Evolutionary conservation across 2,113 vertebrate species (phyloP).

Genomic region (Microcebus lehilahytsara): DNA sequence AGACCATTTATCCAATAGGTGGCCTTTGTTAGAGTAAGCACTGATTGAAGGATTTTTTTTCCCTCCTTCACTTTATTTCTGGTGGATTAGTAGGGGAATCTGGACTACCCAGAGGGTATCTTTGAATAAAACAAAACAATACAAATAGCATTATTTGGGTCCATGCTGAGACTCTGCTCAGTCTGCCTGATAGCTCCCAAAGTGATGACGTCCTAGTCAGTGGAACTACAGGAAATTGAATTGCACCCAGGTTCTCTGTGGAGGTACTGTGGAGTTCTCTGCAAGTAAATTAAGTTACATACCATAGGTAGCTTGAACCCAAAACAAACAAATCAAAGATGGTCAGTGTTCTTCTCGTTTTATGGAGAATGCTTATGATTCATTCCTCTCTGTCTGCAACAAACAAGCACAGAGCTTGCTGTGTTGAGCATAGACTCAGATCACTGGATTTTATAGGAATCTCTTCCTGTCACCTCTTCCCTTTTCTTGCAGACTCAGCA

Average conservation of each 20-base stretch:
- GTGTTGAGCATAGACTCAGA: not conserved
- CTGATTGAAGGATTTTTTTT: conserved; percentile 26
- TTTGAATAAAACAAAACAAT: conserved; percentile 65
- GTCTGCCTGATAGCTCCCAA: conserved; percentile 53
- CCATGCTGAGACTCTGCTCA: conserved; percentile 65
- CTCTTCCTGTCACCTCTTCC: not conserved
- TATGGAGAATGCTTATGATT: conserved; percentile 38
- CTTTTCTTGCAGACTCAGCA: not conserved
- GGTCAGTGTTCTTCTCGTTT: conserved; percentile 33
- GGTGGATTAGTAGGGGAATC: conserved; percentile 73
- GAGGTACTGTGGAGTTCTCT: conserved; percentile 61
- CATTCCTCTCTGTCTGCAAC: not conserved
- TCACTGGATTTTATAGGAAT: conserved; percentile 31
- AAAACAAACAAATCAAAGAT: conserved; percentile 24
- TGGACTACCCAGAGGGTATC: conserved; percentile 65
- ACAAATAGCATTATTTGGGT: conserved; percentile 83
- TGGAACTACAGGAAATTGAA: conserved; percentile 75
- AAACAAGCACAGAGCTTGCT: not conserved
- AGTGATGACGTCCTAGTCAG: conserved; percentile 81
- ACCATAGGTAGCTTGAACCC: not conserved
- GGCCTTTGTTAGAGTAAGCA: conserved; percentile 68
- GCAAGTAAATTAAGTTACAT: not conserved
- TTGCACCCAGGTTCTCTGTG: conserved; percentile 48
- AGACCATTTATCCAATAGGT: conserved; percentile 45
- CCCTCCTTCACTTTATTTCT: conserved; percentile 57